Percentiles rank a stretch among this genome's conserved stretches.
Evolutionary conservation across 2,888 invertebrate genomes (phyloP).

Genomic region (Schizotus pectinicornis): DNA sequence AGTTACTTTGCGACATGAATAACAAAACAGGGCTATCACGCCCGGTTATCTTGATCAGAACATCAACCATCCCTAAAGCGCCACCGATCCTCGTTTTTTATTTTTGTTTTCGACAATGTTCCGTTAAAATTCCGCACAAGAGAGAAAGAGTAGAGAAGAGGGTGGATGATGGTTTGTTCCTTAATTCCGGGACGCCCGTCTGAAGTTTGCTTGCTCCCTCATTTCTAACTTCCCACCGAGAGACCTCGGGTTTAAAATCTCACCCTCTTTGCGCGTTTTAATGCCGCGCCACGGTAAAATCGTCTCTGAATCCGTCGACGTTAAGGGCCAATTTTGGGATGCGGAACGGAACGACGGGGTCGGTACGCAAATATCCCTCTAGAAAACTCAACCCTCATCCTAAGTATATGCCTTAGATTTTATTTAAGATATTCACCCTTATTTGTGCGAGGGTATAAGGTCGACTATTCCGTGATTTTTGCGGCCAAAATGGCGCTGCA

Average conservation of each 20-base stretch:
- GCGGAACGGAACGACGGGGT: conserved; percentile 38
- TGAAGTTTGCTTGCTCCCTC: conserved; percentile 52
- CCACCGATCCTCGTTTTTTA: too few species aligned
- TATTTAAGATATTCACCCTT: conserved; percentile 54
- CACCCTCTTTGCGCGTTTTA: conserved; percentile 43
- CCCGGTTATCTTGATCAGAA: conserved; percentile 26
- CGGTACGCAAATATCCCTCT: conserved; percentile 50
- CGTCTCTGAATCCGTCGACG: background rate
- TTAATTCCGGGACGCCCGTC: conserved; percentile 48
- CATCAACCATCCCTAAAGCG: conserved; percentile 11
- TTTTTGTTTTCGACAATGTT: too few species aligned
- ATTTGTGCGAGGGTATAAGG: conserved; percentile 47
- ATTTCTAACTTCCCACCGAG: conserved; percentile 51
- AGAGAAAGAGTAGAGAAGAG: conserved; percentile 1
- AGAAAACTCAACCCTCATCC: conserved; percentile 54
- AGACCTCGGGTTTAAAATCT: conserved; percentile 49
- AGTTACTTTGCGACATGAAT: conserved; percentile 40
- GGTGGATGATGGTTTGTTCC: conserved; percentile 33
- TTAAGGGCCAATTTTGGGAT: conserved; percentile 13
- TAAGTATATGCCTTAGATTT: conserved; percentile 54
- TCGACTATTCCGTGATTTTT: conserved; percentile 51
- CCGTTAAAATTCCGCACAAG: background rate
- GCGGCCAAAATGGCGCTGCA: conserved; percentile 54
- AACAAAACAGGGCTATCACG: conserved; percentile 34
- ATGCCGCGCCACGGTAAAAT: conserved; percentile 12